Percentiles rank a stretch among this genome's conserved stretches.
Conservation (phyloP, 92 coral and sea anemone genomes). For the Porites divaricata region DNA sequence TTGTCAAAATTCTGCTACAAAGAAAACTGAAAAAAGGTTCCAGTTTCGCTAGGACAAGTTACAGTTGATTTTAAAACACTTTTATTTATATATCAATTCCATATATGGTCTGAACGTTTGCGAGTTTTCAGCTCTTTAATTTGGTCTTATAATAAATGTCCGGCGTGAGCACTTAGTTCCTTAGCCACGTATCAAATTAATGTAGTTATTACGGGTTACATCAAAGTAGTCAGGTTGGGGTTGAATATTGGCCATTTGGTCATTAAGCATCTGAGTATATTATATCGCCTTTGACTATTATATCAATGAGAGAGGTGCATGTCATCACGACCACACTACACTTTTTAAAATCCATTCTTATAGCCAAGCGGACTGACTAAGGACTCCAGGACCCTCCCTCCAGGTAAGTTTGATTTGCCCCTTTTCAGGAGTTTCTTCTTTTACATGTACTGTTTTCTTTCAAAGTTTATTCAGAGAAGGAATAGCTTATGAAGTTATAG, state of each 20-base stretch:
- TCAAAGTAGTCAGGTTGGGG: neutral
- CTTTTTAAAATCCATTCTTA: too few species aligned
- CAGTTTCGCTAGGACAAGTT: neutral
- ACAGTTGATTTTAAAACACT: neutral
- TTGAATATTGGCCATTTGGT: neutral
- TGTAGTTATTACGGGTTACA: neutral
- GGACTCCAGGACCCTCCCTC: too few species aligned
- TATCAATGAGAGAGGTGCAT: neutral
- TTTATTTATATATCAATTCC: neutral
- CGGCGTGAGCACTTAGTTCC: neutral
- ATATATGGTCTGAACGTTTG: neutral
- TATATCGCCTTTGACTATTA: neutral
- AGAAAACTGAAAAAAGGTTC: neutral
- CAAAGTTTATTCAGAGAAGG: too few species aligned
- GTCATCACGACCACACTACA: too few species aligned
- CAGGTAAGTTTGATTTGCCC: too few species aligned
- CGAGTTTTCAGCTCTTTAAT: neutral
- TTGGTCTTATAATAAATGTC: neutral
- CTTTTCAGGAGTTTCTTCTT: too few species aligned
- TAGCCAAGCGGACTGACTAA: too few species aligned
- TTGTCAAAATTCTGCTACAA: neutral
- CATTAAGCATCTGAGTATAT: neutral
- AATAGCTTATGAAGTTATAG: too few species aligned
- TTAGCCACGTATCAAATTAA: neutral
- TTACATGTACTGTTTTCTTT: too few species aligned